These are phyloP conservation scores for Isichthys henryi DNA, from an alignment of 2,113 vertebrate species.

Conservation along the genomic window DNA sequence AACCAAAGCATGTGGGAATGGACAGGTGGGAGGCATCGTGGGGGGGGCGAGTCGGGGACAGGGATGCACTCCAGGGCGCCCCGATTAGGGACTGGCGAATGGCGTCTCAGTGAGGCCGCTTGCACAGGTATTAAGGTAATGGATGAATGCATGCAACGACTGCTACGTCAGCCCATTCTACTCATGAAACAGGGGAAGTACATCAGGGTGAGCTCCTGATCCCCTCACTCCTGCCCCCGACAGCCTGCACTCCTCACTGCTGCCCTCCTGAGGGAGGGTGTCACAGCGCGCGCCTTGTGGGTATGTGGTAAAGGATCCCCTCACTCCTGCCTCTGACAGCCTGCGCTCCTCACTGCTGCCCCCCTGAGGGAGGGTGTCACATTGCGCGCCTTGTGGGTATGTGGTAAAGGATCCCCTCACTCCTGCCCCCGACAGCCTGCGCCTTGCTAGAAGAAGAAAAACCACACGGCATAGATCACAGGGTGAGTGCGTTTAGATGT, in stretches of 20 bases:
- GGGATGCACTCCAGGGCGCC: conserved; percentile 50
- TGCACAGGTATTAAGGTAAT: conserved; percentile 39
- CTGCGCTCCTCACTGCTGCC: not conserved
- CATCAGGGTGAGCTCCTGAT: not conserved
- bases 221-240: not conserved
- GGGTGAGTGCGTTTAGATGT: not conserved
- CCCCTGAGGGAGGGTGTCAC: too few species aligned
- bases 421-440: not conserved
- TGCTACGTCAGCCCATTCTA: conserved; percentile 31
- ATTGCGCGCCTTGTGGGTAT: not conserved
- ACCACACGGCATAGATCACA: not conserved
- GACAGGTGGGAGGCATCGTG: conserved; percentile 45
- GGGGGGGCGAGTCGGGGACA: conserved; percentile 50
- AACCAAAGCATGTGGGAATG: conserved; percentile 43
- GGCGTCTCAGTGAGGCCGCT: conserved; percentile 2
- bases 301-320: not conserved
- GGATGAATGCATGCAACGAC: conserved; percentile 39
- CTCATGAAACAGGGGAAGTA: conserved; percentile 29
- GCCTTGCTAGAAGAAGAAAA: not conserved
- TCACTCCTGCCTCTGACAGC: not conserved
- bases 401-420: not conserved
- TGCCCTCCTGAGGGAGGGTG: too few species aligned
- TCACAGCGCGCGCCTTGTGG: not conserved
- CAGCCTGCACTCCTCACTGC: not conserved
- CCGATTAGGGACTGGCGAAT: conserved; percentile 47